Base-by-base conservation (phyloP, 2,888 invertebrate genomes). In the Mesochorus sp. region DNA sequence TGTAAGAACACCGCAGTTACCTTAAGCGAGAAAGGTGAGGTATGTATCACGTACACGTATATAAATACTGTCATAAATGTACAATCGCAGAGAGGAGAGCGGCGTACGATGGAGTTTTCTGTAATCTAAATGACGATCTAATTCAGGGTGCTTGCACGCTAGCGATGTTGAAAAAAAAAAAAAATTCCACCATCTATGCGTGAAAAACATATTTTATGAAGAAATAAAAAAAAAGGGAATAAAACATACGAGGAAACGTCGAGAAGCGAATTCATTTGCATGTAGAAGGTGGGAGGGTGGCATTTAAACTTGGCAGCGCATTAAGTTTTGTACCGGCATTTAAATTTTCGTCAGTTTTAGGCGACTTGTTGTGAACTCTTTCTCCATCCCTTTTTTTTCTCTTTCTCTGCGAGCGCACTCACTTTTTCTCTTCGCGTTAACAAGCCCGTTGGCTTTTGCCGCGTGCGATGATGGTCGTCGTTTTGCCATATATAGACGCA, bases 321-420 rank as follows among this genome's bases (percentile, higher is more conserved):
- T 87, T 87, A 83, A 87, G 85, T 87, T 88, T 88, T 82, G 86
- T 87, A 86, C 82, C 1, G 81, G 81, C 84, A 84, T 83, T 88
- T 87, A 87, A 88, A 88, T 88, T 64, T 80, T 89, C 84, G 84
- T 84, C 85, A 85, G 83, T 87, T 88, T 87, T 87, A 81, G 51
- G 21, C 68, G 28, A 31, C 42, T 59, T 57, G 39, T 49, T 17
- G 19, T 31, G n/a, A n/a, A n/a, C 62, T 24, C 26, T 31, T 12
- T 6, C 59, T n/a, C 31, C 28, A 14, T n/a, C 31, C 3, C 47
- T 12, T 6, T 14, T 39, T 0, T 37, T 8, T 6, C 28, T 44
- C 28, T 44, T 44, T 44, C 47, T 64, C 26, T 21, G 2, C 14
- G 28, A n/a, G 59, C 12, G 39, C 12, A 31, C n/a, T n/a, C n/a